These are phyloP conservation scores for Cardiocondyla obscurior DNA, from an alignment of 1,140 invertebrate species.

Conservation along the genomic window DNA sequence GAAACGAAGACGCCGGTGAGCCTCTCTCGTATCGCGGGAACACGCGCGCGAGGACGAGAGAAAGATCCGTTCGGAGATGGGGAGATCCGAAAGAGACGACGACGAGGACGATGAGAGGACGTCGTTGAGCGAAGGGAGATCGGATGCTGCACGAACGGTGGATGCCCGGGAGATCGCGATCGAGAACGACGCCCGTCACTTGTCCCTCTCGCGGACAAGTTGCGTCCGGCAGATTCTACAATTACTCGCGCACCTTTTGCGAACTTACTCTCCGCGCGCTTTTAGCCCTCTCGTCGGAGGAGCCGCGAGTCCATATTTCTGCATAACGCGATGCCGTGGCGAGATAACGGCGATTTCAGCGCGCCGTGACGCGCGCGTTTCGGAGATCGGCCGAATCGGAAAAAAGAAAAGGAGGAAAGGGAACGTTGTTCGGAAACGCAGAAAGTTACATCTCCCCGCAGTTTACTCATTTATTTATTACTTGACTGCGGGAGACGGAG, in stretches of 20 bases:
- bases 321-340: background rate
- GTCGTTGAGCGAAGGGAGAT: constrained; percentile 56
- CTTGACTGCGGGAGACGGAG: background rate
- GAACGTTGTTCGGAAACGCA: background rate
- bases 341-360: background rate
- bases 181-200: constrained; percentile 74
- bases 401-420: background rate
- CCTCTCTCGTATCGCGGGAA: no score
- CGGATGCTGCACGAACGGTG: constrained; percentile 58
- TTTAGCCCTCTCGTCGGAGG: constrained; percentile 14
- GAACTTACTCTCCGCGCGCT: constrained; percentile 78
- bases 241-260: constrained; percentile 80
- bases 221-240: constrained; percentile 81
- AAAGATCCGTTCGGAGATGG: constrained; percentile 66
- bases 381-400: background rate
- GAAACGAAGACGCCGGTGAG: background rate
- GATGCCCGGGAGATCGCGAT: constrained; percentile 52
- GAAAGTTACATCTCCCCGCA: background rate
- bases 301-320: background rate
- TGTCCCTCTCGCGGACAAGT: constrained; percentile 78
- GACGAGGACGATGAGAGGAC: constrained; percentile 49
- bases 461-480: constrained; percentile 15
- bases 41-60: background rate
- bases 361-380: background rate
- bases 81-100: constrained; percentile 70